Evolutionary conservation across 53 echinoderm and acorn worm species (phyloP), one percentile per base, ranked within the genome.

Genomic region (Paelopatides confundens): DNA sequence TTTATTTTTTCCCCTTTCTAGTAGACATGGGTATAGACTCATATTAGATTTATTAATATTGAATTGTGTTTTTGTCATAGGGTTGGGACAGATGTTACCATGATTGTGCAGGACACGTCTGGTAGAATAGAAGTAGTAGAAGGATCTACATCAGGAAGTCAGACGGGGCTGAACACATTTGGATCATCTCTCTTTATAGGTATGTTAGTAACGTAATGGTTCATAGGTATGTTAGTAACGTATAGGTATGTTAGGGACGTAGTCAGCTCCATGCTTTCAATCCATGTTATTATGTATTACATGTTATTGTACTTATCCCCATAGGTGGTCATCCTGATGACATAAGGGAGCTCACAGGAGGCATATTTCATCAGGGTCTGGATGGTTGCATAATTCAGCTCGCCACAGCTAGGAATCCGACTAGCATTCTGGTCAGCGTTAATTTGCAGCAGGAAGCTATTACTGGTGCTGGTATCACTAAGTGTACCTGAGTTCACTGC

Each of bases 111-210:
- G 58, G 90, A 93, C 67, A 62, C 92, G 6, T 66, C 78, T n/a
- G 83, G 62, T 36, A 74, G 77, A n/a, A 68, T 51, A 31, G 86
- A 95, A 53, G 71, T 67, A 24, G 91, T 92, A 3, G 77, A 74
- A 51, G 94, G 94, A 35, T 77, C 76, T 37, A 95, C 94, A 34
- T 87, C 94, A 23, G 95, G 98, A 28, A 71, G 90, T 3, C 91
- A 95, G 68, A 76, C 93, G 11, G 98, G 98, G 63, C 92, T 98
- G 13, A 94, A 94, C 48, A 94, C 95, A 18, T 94, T 93, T 84
- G 92, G 91, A n/a, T 86, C 74, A 63, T 40, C 91, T 26, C 62
- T 98, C 1, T 95, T 87, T 76, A 53, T 98, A 49, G 98, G 98
- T 98, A 86, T 43, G 43, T 43, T 9, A 51, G 17, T n/a, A n/a